A percentile compares a stretch with the other conserved stretches of the same genome.
Conservation (phyloP, 2,888 invertebrate genomes). For the Cantharis rustica region DNA sequence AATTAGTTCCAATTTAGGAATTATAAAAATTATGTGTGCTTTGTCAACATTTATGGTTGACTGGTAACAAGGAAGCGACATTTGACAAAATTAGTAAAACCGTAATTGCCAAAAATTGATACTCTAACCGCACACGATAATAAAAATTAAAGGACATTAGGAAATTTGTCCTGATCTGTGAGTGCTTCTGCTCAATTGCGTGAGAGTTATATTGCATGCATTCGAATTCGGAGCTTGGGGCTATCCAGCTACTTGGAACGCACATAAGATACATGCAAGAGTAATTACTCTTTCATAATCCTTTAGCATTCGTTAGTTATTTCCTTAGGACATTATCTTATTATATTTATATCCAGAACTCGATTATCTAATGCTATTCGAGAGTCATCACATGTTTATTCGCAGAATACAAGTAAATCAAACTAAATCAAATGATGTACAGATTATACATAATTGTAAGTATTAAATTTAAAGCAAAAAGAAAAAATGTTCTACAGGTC, state of each 20-base stretch:
- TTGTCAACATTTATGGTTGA: conserved; percentile 21
- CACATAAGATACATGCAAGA: conserved; percentile 43
- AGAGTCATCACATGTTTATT: background rate
- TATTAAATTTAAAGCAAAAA: background rate
- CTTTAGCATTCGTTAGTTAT: conserved; percentile 45
- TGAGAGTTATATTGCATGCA: conserved; percentile 39
- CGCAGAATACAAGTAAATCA: background rate
- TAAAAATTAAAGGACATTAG: conserved; percentile 33
- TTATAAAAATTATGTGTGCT: conserved; percentile 10
- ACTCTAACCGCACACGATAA: conserved; percentile 21
- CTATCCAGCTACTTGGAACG: conserved; percentile 49
- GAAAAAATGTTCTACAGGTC: too few relatives aligned
- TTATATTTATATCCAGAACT: conserved; percentile 29
- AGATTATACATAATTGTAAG: background rate
- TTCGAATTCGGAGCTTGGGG: conserved; percentile 39
- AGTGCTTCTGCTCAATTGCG: conserved; percentile 33
- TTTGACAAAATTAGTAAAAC: conserved; percentile 15
- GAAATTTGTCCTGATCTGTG: conserved; percentile 33
- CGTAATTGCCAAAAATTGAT: conserved; percentile 20
- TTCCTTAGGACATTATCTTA: conserved; percentile 39
- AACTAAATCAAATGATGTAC: background rate
- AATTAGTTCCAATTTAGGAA: background rate
- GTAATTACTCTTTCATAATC: conserved; percentile 46
- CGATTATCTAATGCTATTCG: background rate
- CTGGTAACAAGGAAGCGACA: conserved; percentile 19